A percentile compares a stretch with the other conserved stretches of the same genome.
Conservation (phyloP, 2,888 invertebrate species). For the Tetranychus truncatus region DNA sequence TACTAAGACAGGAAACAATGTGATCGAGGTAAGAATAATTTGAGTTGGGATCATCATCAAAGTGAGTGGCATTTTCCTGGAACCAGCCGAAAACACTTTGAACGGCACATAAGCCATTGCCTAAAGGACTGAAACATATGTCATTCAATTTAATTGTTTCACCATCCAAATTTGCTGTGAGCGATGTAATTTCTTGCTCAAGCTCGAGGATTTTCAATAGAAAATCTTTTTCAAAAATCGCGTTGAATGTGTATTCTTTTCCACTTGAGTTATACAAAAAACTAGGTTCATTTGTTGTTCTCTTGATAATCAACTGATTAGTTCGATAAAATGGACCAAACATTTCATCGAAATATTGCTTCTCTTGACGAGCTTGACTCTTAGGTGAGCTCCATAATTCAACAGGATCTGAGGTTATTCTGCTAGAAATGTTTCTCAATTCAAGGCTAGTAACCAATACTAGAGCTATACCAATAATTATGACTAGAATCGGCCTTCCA, state of each 20-base stretch:
- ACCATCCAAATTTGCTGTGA: slow-evolving; percentile 20
- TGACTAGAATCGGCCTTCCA: neutral
- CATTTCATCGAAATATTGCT: slow-evolving; percentile 71
- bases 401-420: slow-evolving; percentile 40
- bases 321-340: slow-evolving; percentile 82
- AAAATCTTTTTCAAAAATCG: slow-evolving; percentile 60
- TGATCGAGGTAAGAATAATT: slow-evolving; percentile 49
- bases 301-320: slow-evolving; percentile 51
- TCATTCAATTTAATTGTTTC: slow-evolving; percentile 42
- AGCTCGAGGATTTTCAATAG: slow-evolving; percentile 34
- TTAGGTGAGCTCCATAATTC: slow-evolving; percentile 84
- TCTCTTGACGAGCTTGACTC: slow-evolving; percentile 67
- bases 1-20: slow-evolving; percentile 44
- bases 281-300: slow-evolving; percentile 43
- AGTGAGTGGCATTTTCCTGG: slow-evolving; percentile 43
- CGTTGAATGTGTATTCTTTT: slow-evolving; percentile 44
- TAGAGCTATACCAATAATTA: neutral
- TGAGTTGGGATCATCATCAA: slow-evolving; percentile 18
- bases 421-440: neutral
- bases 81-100: slow-evolving; percentile 84
- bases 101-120: slow-evolving; percentile 55
- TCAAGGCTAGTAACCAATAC: neutral
- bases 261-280: slow-evolving; percentile 5
- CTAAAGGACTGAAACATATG: slow-evolving; percentile 78
- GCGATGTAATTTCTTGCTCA: slow-evolving; percentile 23